phyloP scores from a whole-genome alignment of 2,797 vertebrate species.

The Rhinophrynus dorsalis region DNA sequence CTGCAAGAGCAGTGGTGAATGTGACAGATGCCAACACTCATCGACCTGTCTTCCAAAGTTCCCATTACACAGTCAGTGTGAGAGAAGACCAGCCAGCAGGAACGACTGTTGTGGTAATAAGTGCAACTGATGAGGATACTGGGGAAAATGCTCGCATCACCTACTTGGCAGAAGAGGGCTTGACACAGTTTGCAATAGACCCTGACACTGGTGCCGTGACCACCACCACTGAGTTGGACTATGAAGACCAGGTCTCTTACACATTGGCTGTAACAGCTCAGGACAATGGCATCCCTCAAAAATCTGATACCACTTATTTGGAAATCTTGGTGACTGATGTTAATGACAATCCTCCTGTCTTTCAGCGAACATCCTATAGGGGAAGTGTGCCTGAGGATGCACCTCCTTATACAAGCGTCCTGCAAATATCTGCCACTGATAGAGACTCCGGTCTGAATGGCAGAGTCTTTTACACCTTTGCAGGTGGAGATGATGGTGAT shows the following conservation, averaged over 20 bases:
- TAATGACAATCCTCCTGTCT: conserved; percentile 91
- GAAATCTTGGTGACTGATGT: conserved; percentile 94
- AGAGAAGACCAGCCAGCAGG: conserved; percentile 84
- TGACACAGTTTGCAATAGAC: conserved; percentile 92
- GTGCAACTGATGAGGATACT: conserved; percentile 91
- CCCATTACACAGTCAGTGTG: conserved; percentile 91
- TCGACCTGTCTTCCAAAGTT: conserved; percentile 94
- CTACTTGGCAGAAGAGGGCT: conserved; percentile 95
- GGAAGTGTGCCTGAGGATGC: conserved; percentile 91
- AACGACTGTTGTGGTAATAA: conserved; percentile 91
- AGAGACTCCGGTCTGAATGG: conserved; percentile 90
- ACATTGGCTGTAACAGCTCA: conserved; percentile 91
- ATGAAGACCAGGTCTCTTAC: conserved; percentile 94
- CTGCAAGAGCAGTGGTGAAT: conserved; percentile 83
- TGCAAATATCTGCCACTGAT: conserved; percentile 91
- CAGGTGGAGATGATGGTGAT: conserved; percentile 89
- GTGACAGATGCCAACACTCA: conserved; percentile 96
- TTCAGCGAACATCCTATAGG: conserved; percentile 83
- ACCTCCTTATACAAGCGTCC: conserved; percentile 87
- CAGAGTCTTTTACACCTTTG: conserved; percentile 93
- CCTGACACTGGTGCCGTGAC: conserved; percentile 86
- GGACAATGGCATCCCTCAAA: conserved; percentile 95
- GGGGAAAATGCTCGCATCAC: conserved; percentile 93
- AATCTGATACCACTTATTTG: conserved; percentile 94
- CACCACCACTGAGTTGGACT: conserved; percentile 91